Percentiles rank a stretch among this genome's conserved stretches.
Conservation (phyloP, 2,888 invertebrate genomes). For the Nasonovia ribisnigri region DNA sequence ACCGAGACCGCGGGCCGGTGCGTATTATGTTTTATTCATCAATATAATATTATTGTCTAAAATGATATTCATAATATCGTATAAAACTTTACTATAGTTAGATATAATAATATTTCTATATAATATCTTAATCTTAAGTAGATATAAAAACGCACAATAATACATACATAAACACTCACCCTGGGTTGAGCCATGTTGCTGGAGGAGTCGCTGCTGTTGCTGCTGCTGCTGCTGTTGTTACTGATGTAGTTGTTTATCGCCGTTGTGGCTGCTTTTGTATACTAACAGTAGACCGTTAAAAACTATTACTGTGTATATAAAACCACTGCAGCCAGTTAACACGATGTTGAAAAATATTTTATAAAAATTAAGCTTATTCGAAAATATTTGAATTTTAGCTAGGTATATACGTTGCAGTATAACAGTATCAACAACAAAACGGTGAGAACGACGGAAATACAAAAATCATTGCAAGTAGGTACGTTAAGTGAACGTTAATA, state of each 20-base stretch:
- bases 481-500: background rate
- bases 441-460: background rate
- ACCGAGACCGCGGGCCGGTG: background rate
- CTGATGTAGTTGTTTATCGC: conserved; percentile 39
- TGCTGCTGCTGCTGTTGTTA: conserved; percentile 19
- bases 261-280: conserved; percentile 48
- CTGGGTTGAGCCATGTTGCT: conserved; percentile 85
- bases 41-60: background rate
- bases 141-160: conserved; percentile 38
- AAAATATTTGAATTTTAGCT: background rate
- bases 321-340: background rate
- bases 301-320: conserved; percentile 10
- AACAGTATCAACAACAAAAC: background rate
- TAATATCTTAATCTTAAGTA: conserved; percentile 10
- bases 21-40: background rate
- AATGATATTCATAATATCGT: background rate
- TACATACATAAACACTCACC: conserved; percentile 75
- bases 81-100: background rate
- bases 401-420: background rate
- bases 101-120: background rate
- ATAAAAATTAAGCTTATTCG: background rate
- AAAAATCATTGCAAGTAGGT: background rate
- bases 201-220: background rate
- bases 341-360: background rate
- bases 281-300: conserved; percentile 19